Percentiles rank a stretch among this genome's conserved stretches.
phyloP scores from a whole-genome alignment of 2,888 invertebrate genomes.

The Zootermopsis nevadensis region DNA sequence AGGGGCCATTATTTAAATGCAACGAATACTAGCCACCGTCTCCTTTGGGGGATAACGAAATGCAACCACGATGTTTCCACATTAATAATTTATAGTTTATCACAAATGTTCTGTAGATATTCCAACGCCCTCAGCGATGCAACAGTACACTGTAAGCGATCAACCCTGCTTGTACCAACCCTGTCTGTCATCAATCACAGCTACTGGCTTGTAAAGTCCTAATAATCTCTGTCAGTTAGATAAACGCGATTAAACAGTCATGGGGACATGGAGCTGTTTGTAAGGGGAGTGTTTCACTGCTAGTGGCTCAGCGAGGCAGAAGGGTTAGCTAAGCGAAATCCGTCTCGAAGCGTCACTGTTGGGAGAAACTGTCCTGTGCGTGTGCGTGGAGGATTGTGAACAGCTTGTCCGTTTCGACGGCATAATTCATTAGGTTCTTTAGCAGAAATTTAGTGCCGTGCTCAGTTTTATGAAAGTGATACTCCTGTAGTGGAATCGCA shows the following conservation, averaged over 20 bases:
- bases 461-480: too few species aligned
- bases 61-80: too few species aligned
- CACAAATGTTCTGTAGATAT: neutral
- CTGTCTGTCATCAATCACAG: slow-evolving; percentile 18
- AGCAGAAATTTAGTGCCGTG: too few species aligned
- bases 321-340: neutral
- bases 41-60: too few species aligned
- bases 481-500: neutral
- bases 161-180: neutral
- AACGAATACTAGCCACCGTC: too few species aligned
- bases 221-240: slow-evolving; percentile 27
- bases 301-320: neutral
- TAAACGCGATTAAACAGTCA: slow-evolving; percentile 32
- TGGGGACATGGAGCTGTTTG: slow-evolving; percentile 1
- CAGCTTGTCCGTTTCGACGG: too few species aligned
- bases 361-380: neutral
- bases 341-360: neutral
- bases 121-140: neutral
- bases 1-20: too few species aligned
- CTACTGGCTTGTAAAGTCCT: slow-evolving; percentile 24
- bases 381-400: too few species aligned
- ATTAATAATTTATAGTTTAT: too few species aligned
- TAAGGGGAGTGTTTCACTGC: neutral
- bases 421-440: too few species aligned
- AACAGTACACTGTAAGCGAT: neutral